These are phyloP conservation scores for Marisa cornuarietis DNA, from an alignment of 1,140 invertebrate genomes.

Conservation along the genomic window DNA sequence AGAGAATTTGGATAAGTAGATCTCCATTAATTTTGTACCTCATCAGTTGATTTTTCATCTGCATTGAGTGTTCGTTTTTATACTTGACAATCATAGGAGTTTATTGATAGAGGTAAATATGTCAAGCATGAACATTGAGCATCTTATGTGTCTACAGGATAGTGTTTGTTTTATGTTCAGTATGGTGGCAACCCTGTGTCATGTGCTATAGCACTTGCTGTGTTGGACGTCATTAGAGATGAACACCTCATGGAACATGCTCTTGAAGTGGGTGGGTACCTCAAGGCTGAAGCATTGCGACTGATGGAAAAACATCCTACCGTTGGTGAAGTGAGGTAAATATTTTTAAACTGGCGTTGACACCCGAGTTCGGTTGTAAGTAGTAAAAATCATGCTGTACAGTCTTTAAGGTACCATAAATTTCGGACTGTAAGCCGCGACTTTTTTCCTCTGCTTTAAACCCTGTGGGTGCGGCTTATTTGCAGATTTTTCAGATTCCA, in stretches of 20 bases:
- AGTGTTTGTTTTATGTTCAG: constrained; percentile 69
- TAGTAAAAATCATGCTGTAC: background rate
- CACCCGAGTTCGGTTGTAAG: background rate
- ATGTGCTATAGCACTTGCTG: constrained; percentile 93
- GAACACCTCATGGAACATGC: constrained; percentile 87
- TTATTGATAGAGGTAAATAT: too few species aligned
- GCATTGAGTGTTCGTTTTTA: too few species aligned
- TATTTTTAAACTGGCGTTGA: background rate
- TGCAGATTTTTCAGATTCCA: too few species aligned
- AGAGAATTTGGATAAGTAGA: too few species aligned
- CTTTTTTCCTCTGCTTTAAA: too few species aligned
- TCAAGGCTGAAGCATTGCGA: constrained; percentile 76
- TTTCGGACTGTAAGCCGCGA: too few species aligned
- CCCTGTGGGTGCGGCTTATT: too few species aligned
- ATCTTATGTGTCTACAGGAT: background rate
- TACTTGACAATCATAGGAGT: too few species aligned
- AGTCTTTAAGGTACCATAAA: background rate
- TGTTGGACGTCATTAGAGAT: constrained; percentile 91
- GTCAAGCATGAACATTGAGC: too few species aligned
- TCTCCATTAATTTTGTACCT: too few species aligned
- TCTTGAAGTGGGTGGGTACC: constrained; percentile 79
- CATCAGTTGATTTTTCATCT: too few species aligned
- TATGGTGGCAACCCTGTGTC: constrained; percentile 98
- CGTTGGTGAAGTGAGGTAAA: constrained; percentile 75
- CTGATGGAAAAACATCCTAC: constrained; percentile 79